A percentile compares a stretch with the other conserved stretches of the same genome.
These are phyloP conservation scores for Pituophis catenifer DNA, from an alignment of 2,113 vertebrate species.

Conservation along the genomic window DNA sequence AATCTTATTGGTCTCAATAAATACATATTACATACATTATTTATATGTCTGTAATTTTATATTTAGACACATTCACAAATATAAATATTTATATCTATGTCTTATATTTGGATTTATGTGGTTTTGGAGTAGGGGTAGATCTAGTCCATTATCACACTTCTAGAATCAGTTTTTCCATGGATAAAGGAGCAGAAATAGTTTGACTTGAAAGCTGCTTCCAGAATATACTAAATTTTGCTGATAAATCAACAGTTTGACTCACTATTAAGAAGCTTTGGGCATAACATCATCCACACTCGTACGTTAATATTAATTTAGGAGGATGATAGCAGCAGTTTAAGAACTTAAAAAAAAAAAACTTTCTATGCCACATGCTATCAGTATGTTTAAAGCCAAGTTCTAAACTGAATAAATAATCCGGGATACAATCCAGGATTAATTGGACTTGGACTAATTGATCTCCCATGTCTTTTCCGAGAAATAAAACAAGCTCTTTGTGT, in stretches of 20 bases:
- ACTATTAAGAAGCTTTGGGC: neutral
- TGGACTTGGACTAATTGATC: slow-evolving; percentile 53
- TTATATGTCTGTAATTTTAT: neutral
- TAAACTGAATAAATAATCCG: slow-evolving; percentile 47
- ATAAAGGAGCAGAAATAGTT: neutral
- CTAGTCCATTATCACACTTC: neutral
- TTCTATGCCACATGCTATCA: neutral
- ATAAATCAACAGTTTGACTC: neutral
- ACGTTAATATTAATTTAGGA: slow-evolving; percentile 1
- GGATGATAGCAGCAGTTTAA: neutral
- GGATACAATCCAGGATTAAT: slow-evolving; percentile 46
- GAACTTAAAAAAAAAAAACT: slow-evolving; percentile 4
- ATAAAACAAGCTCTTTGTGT: slow-evolving; percentile 33
- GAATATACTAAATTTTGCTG: neutral
- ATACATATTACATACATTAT: neutral
- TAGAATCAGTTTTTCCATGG: neutral
- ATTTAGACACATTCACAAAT: neutral
- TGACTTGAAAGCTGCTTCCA: neutral
- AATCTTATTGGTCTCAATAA: neutral
- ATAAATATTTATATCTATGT: neutral
- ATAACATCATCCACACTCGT: neutral
- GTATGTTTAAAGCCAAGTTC: slow-evolving; percentile 50
- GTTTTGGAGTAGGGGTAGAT: neutral
- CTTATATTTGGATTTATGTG: neutral
- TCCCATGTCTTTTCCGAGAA: slow-evolving; percentile 32